Conservation (phyloP, 2,888 invertebrate species). For the Aleiodes leptofemur region DNA sequence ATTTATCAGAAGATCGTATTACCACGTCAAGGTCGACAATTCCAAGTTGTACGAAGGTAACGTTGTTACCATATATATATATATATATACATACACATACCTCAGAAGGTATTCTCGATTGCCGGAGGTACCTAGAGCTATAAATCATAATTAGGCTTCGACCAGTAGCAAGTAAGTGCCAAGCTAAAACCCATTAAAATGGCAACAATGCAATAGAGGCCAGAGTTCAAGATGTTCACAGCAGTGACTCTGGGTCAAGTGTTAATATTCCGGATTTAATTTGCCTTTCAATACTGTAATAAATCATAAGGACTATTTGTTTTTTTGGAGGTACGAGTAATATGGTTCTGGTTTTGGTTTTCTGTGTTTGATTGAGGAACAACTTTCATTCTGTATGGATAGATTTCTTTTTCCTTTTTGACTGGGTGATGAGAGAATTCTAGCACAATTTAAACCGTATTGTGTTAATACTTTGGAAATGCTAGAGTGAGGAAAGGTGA, state of each 20-base stretch:
- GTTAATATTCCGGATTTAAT: slow-evolving; percentile 31
- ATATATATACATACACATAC: slow-evolving; percentile 9
- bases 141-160: slow-evolving; percentile 72
- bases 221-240: slow-evolving; percentile 52
- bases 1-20: slow-evolving; percentile 31
- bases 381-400: no score
- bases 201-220: slow-evolving; percentile 65
- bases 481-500: slow-evolving; percentile 27
- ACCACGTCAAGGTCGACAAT: slow-evolving; percentile 40
- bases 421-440: not conserved
- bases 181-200: slow-evolving; percentile 67
- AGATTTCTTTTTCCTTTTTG: no score
- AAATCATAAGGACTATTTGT: not conserved
- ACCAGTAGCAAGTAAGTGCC: slow-evolving; percentile 67
- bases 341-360: no score
- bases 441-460: not conserved
- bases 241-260: slow-evolving; percentile 23
- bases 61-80: not conserved
- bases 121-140: slow-evolving; percentile 58
- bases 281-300: slow-evolving; percentile 24
- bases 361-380: no score
- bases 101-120: slow-evolving; percentile 23
- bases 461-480: not conserved
- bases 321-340: no score
- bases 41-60: slow-evolving; percentile 4